Percentiles rank a stretch among this genome's conserved stretches.
Conservation (phyloP, 2,888 invertebrate genomes). For the Dicycla oo region DNA sequence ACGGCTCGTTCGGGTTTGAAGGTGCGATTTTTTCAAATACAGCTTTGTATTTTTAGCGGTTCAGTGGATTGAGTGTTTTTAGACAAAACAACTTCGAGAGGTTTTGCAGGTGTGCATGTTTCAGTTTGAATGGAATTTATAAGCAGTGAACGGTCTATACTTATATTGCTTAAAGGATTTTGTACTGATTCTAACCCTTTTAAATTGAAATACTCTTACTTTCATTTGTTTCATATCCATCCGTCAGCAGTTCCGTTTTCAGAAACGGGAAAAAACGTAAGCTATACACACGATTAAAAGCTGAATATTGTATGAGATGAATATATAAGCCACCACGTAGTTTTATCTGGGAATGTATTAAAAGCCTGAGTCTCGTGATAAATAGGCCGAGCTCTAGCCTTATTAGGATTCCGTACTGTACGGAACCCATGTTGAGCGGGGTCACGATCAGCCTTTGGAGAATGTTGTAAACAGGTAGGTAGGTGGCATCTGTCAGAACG, state of each 20-base stretch:
- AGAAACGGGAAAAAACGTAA: conserved; percentile 29
- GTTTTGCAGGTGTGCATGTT: conserved; percentile 7
- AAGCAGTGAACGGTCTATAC: background rate
- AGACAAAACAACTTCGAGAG: conserved; percentile 20
- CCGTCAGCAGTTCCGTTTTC: conserved; percentile 1
- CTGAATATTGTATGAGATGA: conserved; percentile 59
- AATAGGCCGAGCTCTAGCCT: conserved; percentile 60
- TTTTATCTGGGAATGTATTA: conserved; percentile 52
- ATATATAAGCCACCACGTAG: conserved; percentile 31
- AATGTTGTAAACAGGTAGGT: conserved; percentile 57
- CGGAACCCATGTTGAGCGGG: conserved; percentile 55
- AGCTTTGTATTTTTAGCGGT: conserved; percentile 38
- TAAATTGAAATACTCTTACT: background rate
- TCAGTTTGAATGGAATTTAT: conserved; percentile 21
- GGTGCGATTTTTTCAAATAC: conserved; percentile 41
- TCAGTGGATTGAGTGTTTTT: conserved; percentile 38
- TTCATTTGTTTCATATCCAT: conserved; percentile 5
- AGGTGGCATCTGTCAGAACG: conserved; percentile 38
- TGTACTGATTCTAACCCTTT: background rate
- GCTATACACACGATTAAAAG: conserved; percentile 51
- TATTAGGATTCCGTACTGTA: conserved; percentile 63
- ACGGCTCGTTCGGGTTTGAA: conserved; percentile 12
- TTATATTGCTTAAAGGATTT: background rate
- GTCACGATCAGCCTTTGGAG: conserved; percentile 55
- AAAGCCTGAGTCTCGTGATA: conserved; percentile 62